Percentiles rank a stretch among this genome's conserved stretches.
phyloP scores from a whole-genome alignment of 2,888 invertebrate species.

The Drosophila mimetica region DNA sequence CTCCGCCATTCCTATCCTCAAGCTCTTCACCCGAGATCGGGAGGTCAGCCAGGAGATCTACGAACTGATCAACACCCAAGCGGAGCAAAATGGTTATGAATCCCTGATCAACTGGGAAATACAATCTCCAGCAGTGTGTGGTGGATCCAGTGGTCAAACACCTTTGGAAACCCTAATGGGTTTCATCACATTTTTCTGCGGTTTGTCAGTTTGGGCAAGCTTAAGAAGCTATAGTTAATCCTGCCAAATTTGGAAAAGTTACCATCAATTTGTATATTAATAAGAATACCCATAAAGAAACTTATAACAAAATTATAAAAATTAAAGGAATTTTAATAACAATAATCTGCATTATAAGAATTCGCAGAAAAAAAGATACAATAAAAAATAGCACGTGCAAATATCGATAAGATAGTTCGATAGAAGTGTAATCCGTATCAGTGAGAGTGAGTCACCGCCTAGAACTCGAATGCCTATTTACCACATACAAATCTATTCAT shows the following conservation, averaged over 20 bases:
- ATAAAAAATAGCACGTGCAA: conserved; percentile 5
- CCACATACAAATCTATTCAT: neutral
- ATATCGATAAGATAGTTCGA: conserved; percentile 11
- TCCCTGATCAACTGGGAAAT: conserved; percentile 50
- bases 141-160: conserved; percentile 15
- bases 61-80: conserved; percentile 14
- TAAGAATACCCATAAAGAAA: too few species aligned
- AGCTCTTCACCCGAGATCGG: conserved; percentile 53
- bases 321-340: too few species aligned
- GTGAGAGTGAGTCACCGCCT: conserved; percentile 9
- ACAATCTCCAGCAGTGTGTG: conserved; percentile 48
- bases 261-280: too few species aligned
- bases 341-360: too few species aligned
- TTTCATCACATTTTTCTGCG: neutral
- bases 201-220: neutral
- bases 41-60: conserved; percentile 19
- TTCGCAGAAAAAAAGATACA: neutral
- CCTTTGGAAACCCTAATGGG: conserved; percentile 7
- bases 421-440: conserved; percentile 3
- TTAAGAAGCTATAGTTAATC: neutral
- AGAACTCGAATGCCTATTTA: conserved; percentile 1
- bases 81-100: conserved; percentile 19
- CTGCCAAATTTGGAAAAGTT: too few species aligned
- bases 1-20: conserved; percentile 53
- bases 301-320: too few species aligned